Evolutionary conservation across 2,113 vertebrate species (phyloP).

Genomic region (Megaptera novaeangliae): DNA sequence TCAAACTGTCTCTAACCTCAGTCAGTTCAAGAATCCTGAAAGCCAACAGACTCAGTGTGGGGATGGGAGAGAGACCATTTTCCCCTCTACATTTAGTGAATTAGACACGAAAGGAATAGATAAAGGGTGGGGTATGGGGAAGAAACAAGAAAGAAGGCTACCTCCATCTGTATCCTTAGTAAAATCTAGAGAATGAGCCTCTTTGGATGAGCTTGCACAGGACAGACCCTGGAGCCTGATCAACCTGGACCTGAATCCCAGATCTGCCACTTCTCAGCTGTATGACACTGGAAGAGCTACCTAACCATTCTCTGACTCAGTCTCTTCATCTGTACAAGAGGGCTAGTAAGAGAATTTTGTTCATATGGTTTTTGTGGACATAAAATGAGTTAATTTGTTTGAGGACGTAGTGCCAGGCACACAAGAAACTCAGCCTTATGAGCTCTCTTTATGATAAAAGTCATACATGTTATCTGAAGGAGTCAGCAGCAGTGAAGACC

Average conservation of each 20-base stretch:
- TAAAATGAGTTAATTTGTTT: not conserved
- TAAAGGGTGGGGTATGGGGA: fast-evolving
- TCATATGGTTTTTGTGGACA: not conserved
- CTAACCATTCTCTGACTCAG: not conserved
- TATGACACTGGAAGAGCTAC: not conserved
- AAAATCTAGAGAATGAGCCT: not conserved
- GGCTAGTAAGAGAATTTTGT: not conserved
- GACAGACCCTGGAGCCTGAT: not conserved
- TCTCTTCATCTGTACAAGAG: not conserved
- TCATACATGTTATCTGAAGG: not conserved
- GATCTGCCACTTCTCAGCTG: not conserved
- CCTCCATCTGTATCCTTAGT: not conserved
- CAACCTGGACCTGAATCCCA: no score
- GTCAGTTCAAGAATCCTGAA: not conserved
- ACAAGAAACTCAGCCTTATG: not conserved
- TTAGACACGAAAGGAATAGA: not conserved
- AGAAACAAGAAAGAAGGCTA: not conserved
- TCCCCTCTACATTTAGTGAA: not conserved
- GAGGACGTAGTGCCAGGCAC: not conserved
- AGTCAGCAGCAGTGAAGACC: fast-evolving
- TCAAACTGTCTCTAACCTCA: not conserved
- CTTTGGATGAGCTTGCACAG: no score
- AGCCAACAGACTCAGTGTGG: not conserved
- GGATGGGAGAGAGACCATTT: not conserved
- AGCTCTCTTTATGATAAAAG: not conserved